Percentiles rank a stretch among this genome's conserved stretches.
These are phyloP conservation scores for Limosa lapponica DNA, from an alignment of 2,797 vertebrate species.

Conservation along the genomic window DNA sequence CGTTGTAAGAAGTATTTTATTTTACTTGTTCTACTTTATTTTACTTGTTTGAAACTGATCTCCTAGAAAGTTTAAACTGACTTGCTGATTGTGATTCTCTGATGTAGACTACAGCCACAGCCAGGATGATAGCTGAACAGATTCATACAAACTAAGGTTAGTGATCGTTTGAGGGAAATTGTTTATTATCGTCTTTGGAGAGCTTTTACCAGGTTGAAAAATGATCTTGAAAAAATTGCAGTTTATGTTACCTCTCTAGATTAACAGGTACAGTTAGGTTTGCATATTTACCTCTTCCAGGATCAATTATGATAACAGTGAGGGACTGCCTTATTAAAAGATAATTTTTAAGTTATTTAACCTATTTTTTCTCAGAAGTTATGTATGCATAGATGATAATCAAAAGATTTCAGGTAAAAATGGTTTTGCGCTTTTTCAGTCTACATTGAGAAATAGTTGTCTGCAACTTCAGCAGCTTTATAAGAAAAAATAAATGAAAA, in stretches of 20 bases:
- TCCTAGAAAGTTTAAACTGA: background rate
- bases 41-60: background rate
- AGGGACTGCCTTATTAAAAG: background rate
- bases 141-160: background rate
- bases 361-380: background rate
- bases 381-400: background rate
- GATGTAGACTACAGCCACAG: rapidly evolving
- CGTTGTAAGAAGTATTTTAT: background rate
- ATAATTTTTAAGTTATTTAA: background rate
- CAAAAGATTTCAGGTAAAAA: background rate
- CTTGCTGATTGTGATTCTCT: background rate
- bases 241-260: background rate
- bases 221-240: background rate
- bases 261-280: background rate
- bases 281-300: background rate
- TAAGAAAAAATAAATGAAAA: background rate
- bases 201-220: background rate
- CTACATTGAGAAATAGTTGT: background rate
- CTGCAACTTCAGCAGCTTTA: background rate
- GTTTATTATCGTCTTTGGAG: background rate
- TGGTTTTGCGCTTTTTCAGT: background rate
- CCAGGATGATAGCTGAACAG: background rate
- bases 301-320: background rate
- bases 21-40: background rate
- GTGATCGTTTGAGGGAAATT: background rate